These are phyloP conservation scores for Ricordea florida DNA, from an alignment of 92 coral and sea anemone species.

Conservation along the genomic window DNA sequence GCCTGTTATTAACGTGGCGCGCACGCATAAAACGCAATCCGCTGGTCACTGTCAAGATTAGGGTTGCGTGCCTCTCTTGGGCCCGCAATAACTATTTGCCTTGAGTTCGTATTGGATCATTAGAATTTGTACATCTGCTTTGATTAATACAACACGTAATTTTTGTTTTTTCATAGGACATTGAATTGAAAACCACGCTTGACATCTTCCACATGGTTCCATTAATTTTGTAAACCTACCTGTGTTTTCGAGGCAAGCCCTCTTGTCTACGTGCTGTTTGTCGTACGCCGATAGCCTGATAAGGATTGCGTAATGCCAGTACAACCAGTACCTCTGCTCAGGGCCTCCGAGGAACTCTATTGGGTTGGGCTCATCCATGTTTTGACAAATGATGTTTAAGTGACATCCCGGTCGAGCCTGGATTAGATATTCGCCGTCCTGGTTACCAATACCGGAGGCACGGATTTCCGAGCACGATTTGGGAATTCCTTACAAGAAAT, in stretches of 20 bases:
- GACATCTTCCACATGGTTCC: background rate
- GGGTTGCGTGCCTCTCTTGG: no score
- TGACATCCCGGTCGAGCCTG: conserved; percentile 84
- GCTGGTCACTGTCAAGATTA: no score
- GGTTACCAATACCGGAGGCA: conserved; percentile 78
- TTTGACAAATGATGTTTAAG: conserved; percentile 91
- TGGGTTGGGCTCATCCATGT: conserved; percentile 88
- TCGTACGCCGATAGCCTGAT: conserved; percentile 81
- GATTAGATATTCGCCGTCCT: conserved; percentile 93
- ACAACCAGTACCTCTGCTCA: conserved; percentile 85
- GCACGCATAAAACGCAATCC: no score
- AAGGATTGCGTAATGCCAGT: conserved; percentile 89
- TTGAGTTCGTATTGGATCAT: no score
- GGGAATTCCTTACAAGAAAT: conserved; percentile 77
- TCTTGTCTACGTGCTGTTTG: conserved; percentile 72
- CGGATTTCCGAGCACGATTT: conserved; percentile 88
- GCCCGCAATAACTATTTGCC: no score
- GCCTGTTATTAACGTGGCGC: no score
- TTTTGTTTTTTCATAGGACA: no score
- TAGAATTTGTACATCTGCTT: no score
- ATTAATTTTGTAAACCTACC: conserved; percentile 23
- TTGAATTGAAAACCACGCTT: no score
- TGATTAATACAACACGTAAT: no score
- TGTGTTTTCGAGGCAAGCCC: conserved; percentile 88
- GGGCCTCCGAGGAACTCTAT: conserved; percentile 97